Evolutionary conservation across 2,888 invertebrate genomes (phyloP), one percentile per base, ranked within the genome.

Genomic region (Tyria jacobaeae): DNA sequence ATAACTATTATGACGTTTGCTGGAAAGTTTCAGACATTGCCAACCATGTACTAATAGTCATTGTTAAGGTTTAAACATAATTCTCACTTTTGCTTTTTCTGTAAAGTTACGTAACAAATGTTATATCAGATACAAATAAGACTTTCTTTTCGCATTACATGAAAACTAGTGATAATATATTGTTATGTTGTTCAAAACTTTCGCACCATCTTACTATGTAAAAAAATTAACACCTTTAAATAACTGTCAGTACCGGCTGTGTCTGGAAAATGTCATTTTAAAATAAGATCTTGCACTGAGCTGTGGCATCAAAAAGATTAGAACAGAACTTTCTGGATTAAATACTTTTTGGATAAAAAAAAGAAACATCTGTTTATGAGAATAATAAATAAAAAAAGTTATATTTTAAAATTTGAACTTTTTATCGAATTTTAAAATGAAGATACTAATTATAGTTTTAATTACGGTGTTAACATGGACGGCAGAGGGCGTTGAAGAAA

Each of bases 201-300:
- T 85, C 84, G 60, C 75, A 58, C 48, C 54, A 47, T 44, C 54
- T 63, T 41, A 49, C 57, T 62, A 41, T 80, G 80, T 83, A 80
- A 75, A 78, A n/a, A 75, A 60, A 81, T 85, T 85, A 78, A 61
- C 84, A 74, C 75, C 39, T 68, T 57, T 60, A 58, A 66, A 34
- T 21, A 65, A 54, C 49, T 58, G 48, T 41, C 31, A 59, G 27
- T 27, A 12, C 44, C 6, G 53, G 31, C 53, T 39, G 10, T 35
- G 31, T 49, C 12, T 49, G 52, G 53, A 47, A 59, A 60, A 69
- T 70, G 59, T 60, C 71, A 69, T 75, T 78, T 69, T 66, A 68
- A 58, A 68, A 66, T 64, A 66, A 60, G 69, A 21, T 69, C 49
- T 50, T 48, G 60, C 7, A 47, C 64, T 14, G 78, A 70, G 34